phyloP scores from a whole-genome alignment of 64 coral and sea anemone genomes.

The Pocillopora damicornis region DNA sequence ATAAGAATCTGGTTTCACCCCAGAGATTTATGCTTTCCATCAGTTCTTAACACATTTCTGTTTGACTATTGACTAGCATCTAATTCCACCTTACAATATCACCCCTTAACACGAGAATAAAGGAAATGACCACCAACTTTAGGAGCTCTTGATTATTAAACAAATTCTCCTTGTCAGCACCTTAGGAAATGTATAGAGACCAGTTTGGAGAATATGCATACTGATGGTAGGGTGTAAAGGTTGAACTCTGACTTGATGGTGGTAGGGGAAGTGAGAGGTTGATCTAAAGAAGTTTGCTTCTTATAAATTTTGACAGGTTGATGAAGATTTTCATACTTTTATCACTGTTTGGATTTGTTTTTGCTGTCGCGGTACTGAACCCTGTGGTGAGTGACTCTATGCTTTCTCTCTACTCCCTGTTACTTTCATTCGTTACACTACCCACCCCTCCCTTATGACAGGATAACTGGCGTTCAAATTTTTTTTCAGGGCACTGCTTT shows the following conservation, averaged over 20 bases:
- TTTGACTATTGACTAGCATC: neutral
- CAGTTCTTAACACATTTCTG: no score
- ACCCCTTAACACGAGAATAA: neutral
- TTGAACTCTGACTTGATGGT: no score
- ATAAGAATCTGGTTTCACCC: no score
- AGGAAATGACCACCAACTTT: neutral
- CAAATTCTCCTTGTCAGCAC: no score
- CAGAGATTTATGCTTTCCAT: no score
- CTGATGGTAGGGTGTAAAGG: no score
- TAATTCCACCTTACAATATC: no score
- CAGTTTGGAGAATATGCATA: no score
- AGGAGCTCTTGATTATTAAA: no score
- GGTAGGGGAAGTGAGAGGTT: no score
- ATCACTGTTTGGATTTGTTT: conserved; percentile 40
- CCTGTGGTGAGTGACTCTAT: conserved; percentile 2
- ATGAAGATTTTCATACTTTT: neutral
- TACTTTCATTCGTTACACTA: neutral
- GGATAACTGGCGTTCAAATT: neutral
- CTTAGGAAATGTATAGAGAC: no score
- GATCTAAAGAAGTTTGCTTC: no score
- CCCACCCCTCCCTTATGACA: neutral
- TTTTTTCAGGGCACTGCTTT: conserved; percentile 2
- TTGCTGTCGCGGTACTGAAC: conserved; percentile 36
- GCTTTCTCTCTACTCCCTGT: neutral
- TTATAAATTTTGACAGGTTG: neutral